Base-by-base conservation (phyloP, 2,888 invertebrate genomes). In the Eupsilia transversa region DNA sequence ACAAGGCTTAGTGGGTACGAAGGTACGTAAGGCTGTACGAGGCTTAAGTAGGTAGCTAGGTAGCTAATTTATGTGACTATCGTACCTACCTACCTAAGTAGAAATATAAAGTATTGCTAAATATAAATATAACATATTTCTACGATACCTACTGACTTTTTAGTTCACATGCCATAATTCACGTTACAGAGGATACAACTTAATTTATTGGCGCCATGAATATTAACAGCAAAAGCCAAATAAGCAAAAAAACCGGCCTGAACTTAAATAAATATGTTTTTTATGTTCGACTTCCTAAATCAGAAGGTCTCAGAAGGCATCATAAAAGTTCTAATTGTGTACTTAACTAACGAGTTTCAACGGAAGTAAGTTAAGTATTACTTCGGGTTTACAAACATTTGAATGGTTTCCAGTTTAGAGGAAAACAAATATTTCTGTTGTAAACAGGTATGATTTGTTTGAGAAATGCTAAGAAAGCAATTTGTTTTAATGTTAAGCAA, bases 281-380 rank as follows among this genome's bases (percentile, higher is more conserved):
- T 63, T 46, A 78, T 63, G 41, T 65, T 49, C 38, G 49, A 43
- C n/a, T 59, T 79, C 63, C 38, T 65, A 38, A 46, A n/a, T n/a
- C 23, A 72, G 69, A 56, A 79, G 65, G 57, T 65, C 17, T 61
- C 20, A 17, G 27, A 54, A 59, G 43, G 17, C 14, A 70, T 46
- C 67, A 68, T 80, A 72, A 68, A 68, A 72, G 69, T 57, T 72
- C 33, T 78, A 56, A 69, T 69, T 33, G 43, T 17, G 46, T 68
- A 72, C n/a, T 72, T 60, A 64, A 73, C 65, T 65, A 76, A 85
- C 85, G 12, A 77, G 83, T 83, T 87, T 75, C 41, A 70, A 68
- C 78, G 87, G 87, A 87, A 85, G 78, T 75, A 63, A 33, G 65
- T n/a, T n/a, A 74, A 76, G 60, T 75, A 77, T 54, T 63, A 41